A percentile compares a stretch with the other conserved stretches of the same genome.
Evolutionary conservation across 2,113 vertebrate genomes (phyloP).

Genomic region (Gymnogyps californianus): DNA sequence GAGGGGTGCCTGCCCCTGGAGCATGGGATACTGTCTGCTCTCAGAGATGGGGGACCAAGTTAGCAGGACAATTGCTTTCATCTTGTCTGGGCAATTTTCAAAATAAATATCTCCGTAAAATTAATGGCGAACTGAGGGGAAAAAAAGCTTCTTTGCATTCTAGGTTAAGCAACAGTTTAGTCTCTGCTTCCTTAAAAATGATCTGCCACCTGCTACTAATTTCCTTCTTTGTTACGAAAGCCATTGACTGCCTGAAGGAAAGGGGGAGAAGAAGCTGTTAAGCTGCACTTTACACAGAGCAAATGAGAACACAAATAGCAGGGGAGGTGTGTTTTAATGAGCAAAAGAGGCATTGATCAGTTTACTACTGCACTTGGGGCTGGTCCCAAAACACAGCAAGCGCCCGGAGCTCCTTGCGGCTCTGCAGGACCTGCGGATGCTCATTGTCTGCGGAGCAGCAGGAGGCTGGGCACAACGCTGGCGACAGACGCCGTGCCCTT

Average conservation of each 20-base stretch:
- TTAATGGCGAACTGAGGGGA: background rate
- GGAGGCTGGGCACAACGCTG: background rate
- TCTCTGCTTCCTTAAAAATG: conserved; percentile 38
- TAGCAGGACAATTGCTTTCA: background rate
- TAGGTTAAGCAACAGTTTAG: conserved; percentile 35
- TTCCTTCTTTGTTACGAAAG: conserved; percentile 41
- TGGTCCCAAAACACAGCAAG: background rate
- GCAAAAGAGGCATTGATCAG: conserved; percentile 46
- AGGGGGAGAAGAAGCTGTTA: conserved; percentile 36
- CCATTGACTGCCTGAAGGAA: conserved; percentile 48
- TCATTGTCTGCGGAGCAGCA: background rate
- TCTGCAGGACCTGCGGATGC: background rate
- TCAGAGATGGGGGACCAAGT: background rate
- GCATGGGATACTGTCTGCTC: background rate
- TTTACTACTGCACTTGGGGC: background rate
- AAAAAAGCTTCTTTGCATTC: background rate
- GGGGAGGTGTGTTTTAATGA: conserved; percentile 48
- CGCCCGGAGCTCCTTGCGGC: accelerated
- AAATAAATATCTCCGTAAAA: background rate
- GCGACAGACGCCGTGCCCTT: accelerated
- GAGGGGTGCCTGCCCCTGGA: background rate
- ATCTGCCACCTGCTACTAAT: conserved; percentile 57
- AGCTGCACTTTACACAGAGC: conserved; percentile 41
- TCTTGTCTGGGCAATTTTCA: background rate
- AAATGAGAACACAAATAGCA: conserved; percentile 54